Conservation (phyloP, 2,888 invertebrate genomes). For the Dascillus cervinus region DNA sequence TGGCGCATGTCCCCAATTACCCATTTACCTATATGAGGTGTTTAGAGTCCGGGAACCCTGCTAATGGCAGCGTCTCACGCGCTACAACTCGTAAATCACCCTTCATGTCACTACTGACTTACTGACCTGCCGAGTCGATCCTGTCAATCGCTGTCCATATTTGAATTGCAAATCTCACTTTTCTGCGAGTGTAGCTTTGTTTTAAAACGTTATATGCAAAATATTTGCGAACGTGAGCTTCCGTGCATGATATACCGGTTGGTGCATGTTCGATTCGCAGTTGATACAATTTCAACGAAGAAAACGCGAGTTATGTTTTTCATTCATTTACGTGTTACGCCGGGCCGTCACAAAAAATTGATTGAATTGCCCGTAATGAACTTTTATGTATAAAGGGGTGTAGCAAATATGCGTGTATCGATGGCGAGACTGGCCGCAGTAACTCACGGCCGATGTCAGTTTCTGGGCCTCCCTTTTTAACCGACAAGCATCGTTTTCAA, state of each 20-base stretch:
- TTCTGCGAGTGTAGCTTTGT: no score
- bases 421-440: slow-evolving; percentile 13
- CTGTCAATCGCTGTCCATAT: slow-evolving; percentile 13
- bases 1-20: slow-evolving; percentile 35
- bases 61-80: slow-evolving; percentile 33
- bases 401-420: slow-evolving; percentile 8
- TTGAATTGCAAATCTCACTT: slow-evolving; percentile 14
- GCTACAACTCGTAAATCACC: slow-evolving; percentile 31
- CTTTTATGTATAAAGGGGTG: neutral
- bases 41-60: slow-evolving; percentile 29
- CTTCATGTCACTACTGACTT: slow-evolving; percentile 14
- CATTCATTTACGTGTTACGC: no score
- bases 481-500: slow-evolving; percentile 30
- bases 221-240: no score
- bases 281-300: no score
- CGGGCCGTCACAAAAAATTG: neutral
- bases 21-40: slow-evolving; percentile 36
- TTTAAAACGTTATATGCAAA: no score
- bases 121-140: slow-evolving; percentile 14
- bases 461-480: slow-evolving; percentile 29
- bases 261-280: no score
- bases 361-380: neutral
- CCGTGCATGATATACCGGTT: no score
- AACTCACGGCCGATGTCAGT: slow-evolving; percentile 24
- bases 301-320: no score